Percentiles rank a stretch among this genome's conserved stretches.
phyloP scores from a whole-genome alignment of 2,888 invertebrate species.

The Serripes groenlandicus region DNA sequence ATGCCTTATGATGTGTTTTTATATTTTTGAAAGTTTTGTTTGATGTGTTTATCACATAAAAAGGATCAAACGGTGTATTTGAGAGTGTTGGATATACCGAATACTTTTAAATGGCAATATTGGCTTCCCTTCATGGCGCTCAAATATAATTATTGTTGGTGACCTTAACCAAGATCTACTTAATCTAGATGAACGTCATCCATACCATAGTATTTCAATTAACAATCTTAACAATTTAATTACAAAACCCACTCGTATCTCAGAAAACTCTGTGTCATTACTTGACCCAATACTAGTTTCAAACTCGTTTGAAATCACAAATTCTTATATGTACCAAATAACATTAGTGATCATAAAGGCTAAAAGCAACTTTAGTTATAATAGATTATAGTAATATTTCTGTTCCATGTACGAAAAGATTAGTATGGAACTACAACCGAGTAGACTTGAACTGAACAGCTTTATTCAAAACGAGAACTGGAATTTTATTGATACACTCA shows the following conservation, averaged over 20 bases:
- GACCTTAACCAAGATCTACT: neutral
- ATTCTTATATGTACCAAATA: neutral
- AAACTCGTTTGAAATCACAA: neutral
- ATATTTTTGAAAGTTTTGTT: too few relatives aligned
- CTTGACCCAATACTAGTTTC: neutral
- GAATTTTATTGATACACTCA: neutral
- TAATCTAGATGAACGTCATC: neutral
- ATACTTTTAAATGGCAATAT: too few relatives aligned
- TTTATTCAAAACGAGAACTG: neutral
- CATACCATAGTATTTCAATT: neutral
- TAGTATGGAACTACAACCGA: neutral
- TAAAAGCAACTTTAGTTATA: neutral
- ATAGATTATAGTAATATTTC: neutral
- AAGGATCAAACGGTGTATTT: too few relatives aligned
- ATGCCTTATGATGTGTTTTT: too few relatives aligned
- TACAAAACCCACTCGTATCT: neutral
- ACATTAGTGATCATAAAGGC: neutral
- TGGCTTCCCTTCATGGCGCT: too few relatives aligned
- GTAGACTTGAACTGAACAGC: neutral
- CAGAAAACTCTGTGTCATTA: neutral
- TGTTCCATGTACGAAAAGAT: neutral
- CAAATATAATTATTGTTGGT: neutral
- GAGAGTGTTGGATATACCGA: too few relatives aligned
- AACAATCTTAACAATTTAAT: neutral
- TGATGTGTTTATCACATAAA: too few relatives aligned